Evolutionary conservation across 1,140 invertebrate species (phyloP).

Genomic region (Pomacea maculata): DNA sequence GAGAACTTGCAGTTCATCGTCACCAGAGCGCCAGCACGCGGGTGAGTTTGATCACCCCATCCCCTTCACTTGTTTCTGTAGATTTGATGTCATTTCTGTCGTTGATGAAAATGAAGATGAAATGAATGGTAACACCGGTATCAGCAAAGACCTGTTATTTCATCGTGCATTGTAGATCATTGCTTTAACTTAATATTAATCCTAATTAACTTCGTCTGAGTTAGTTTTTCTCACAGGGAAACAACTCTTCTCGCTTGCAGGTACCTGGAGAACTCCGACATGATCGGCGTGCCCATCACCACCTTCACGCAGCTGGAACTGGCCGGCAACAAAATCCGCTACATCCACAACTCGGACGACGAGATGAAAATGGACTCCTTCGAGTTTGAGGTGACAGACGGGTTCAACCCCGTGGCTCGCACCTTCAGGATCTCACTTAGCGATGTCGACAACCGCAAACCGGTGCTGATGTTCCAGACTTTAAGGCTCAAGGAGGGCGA

Average conservation of each 20-base stretch:
- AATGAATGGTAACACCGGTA: too few species aligned
- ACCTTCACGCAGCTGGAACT: constrained; percentile 65
- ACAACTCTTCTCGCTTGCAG: background rate
- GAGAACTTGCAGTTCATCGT: constrained; percentile 60
- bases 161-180: too few species aligned
- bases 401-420: constrained; percentile 60
- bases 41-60: constrained; percentile 16
- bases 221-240: background rate
- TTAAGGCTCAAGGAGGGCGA: constrained; percentile 62
- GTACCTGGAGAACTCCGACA: constrained; percentile 60
- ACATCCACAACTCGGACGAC: constrained; percentile 60
- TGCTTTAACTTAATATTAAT: too few species aligned
- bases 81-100: background rate
- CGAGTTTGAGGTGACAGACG: constrained; percentile 67
- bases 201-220: background rate
- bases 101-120: background rate
- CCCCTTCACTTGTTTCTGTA: background rate
- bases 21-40: constrained; percentile 61
- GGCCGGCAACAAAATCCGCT: constrained; percentile 63
- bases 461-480: constrained; percentile 59
- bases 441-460: constrained; percentile 65
- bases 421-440: constrained; percentile 65
- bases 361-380: constrained; percentile 66
- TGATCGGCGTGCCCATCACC: constrained; percentile 58
- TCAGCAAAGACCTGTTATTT: too few species aligned